Evolutionary conservation across 2,888 invertebrate species (phyloP), one percentile per base, ranked within the genome.

Genomic region (Monopis laevigella): DNA sequence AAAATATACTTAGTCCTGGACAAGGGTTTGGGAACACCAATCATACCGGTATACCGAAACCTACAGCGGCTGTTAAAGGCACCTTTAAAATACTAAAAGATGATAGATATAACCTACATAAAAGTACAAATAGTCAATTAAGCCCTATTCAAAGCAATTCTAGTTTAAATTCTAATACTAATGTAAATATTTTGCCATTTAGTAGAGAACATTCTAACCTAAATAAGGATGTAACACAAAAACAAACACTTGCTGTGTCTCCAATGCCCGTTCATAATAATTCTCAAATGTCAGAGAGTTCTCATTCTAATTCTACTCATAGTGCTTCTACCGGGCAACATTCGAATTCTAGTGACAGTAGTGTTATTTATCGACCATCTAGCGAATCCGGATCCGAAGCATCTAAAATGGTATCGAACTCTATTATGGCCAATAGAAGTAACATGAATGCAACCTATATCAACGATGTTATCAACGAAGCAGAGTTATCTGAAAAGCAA

Each of bases 21-120:
- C 90, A 65, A 54, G 62, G 57, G 42, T 54, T 62, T 48, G 63
- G 62, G 3, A 53, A 59, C 18, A 73, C 59, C 43, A 77, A 74
- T 53, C 68, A 68, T 30, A 80, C 80, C 4, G 91, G 92, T 12
- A 90, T 95, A 52, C 94, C 95, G 0, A 95, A 95, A 65, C 95
- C 95, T 2, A 94, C 93, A 30, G 93, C 94, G 6, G 92, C 94
- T 43, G 92, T 96, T 19, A 95, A 95, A 78, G 95, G 94, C 47
- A 93, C 92, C 16, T 89, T 89, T 46, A 93, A 94, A 68, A 82
- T 87, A 53, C 69, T 86, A 48, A 81, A 83, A 65, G 86, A 86
- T 59, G 64, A 82, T 58, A 65, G 77, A 65, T 60, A 81, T 62
- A 52, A 78, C 58, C 60, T 75, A 72, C 69, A 65, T 74, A 82